phyloP scores from a whole-genome alignment of 2,888 invertebrate genomes.

The Ecdyonurus torrentis region DNA sequence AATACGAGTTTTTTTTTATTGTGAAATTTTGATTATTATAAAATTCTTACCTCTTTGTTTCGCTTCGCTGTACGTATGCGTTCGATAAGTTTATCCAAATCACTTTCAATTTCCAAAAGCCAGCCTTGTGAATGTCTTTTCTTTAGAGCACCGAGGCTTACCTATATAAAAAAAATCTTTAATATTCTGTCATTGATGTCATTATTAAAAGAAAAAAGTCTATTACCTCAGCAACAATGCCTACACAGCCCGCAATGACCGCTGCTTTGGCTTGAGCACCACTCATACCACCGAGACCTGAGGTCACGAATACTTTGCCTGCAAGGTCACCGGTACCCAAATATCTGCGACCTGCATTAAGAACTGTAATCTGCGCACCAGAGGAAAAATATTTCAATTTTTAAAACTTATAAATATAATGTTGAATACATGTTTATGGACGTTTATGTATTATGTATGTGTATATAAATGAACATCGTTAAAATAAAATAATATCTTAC shows the following conservation, averaged over 20 bases:
- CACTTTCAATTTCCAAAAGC: constrained; percentile 30
- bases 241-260: constrained; percentile 39
- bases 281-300: constrained; percentile 43
- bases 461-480: too few species aligned
- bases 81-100: constrained; percentile 27
- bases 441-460: too few species aligned
- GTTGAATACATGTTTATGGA: too few species aligned
- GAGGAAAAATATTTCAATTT: too few species aligned
- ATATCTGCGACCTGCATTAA: constrained; percentile 39
- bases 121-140: constrained; percentile 41
- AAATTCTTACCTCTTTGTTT: constrained; percentile 16
- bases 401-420: too few species aligned
- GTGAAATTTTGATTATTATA: too few species aligned
- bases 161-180: too few species aligned
- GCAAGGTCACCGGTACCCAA: constrained; percentile 27
- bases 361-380: constrained; percentile 32
- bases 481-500: too few species aligned
- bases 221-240: constrained; percentile 41
- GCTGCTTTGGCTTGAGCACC: constrained; percentile 46
- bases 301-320: constrained; percentile 37
- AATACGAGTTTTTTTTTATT: too few species aligned
- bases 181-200: too few species aligned
- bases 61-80: constrained; percentile 22
- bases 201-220: too few species aligned
- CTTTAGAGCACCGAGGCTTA: constrained; percentile 20